Conservation (phyloP, 2,113 vertebrate genomes). For the Notarius lentiginosus region DNA sequence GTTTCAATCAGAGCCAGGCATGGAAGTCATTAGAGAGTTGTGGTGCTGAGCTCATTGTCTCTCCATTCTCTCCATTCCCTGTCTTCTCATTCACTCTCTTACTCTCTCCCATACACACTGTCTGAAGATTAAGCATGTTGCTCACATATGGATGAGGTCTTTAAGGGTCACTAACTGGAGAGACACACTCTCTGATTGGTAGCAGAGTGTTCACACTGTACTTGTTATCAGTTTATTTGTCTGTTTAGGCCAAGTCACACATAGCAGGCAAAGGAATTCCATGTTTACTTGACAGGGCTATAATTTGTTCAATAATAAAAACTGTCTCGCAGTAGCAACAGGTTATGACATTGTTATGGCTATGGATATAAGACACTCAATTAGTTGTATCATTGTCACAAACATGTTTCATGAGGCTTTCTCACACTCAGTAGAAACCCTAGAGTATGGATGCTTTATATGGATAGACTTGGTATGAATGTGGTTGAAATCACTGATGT, state of each 20-base stretch:
- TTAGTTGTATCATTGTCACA: constrained; percentile 39
- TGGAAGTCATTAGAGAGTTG: constrained; percentile 74
- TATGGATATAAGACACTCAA: constrained; percentile 45
- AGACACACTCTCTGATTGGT: constrained; percentile 40
- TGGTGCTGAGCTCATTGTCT: constrained; percentile 74
- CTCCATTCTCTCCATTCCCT: constrained; percentile 45
- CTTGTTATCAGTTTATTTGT: constrained; percentile 54
- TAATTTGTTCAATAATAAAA: neutral
- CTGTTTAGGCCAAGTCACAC: neutral
- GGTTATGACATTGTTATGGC: constrained; percentile 38
- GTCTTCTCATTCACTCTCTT: constrained; percentile 25
- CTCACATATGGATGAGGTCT: constrained; percentile 61
- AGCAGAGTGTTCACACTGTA: constrained; percentile 33
- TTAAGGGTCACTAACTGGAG: constrained; percentile 54
- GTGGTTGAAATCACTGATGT: constrained; percentile 41
- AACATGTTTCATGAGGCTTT: constrained; percentile 30
- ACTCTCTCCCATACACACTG: constrained; percentile 19
- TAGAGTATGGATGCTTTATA: neutral
- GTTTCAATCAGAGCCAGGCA: constrained; percentile 79
- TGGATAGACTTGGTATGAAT: neutral
- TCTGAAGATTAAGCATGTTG: constrained; percentile 51
- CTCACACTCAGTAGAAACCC: neutral
- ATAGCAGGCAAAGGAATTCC: neutral
- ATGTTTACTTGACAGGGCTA: constrained; percentile 1
- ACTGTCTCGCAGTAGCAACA: constrained; percentile 8